These are phyloP conservation scores for Babyrousa celebensis DNA, from an alignment of 2,797 vertebrate species.

Conservation along the genomic window DNA sequence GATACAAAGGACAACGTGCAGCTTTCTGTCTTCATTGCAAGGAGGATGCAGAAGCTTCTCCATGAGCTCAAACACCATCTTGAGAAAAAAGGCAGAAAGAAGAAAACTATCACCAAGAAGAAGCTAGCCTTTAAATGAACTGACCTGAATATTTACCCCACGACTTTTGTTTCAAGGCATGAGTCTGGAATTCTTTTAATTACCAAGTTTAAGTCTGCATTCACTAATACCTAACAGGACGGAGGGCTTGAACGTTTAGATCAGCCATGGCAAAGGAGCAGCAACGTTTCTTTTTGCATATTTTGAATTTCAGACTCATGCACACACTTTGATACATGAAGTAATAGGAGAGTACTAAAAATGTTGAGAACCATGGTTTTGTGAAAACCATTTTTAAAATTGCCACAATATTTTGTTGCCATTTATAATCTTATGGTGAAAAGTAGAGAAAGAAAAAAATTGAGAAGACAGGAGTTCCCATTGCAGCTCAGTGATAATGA, in stretches of 20 bases:
- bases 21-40: neutral
- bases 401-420: conserved; percentile 46
- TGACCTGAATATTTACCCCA: neutral
- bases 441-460: conserved; percentile 57
- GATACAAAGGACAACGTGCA: neutral
- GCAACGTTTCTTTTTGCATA: neutral
- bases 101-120: neutral
- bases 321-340: conserved; percentile 43
- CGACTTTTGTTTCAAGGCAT: conserved; percentile 11
- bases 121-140: neutral
- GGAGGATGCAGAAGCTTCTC: neutral
- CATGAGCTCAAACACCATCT: neutral
- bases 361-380: conserved; percentile 28
- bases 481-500: too few relatives aligned
- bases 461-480: neutral
- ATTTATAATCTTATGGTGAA: conserved; percentile 64
- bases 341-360: conserved; percentile 54
- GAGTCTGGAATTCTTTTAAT: neutral
- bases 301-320: conserved; percentile 11
- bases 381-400: conserved; percentile 62
- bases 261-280: neutral
- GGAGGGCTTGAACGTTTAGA: neutral
- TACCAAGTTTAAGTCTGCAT: conserved; percentile 42
- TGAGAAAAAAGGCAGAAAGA: conserved; percentile 28
- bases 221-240: neutral